Percentiles rank a stretch among this genome's conserved stretches.
phyloP scores from a whole-genome alignment of 2,113 vertebrate species.

The Martes martes region DNA sequence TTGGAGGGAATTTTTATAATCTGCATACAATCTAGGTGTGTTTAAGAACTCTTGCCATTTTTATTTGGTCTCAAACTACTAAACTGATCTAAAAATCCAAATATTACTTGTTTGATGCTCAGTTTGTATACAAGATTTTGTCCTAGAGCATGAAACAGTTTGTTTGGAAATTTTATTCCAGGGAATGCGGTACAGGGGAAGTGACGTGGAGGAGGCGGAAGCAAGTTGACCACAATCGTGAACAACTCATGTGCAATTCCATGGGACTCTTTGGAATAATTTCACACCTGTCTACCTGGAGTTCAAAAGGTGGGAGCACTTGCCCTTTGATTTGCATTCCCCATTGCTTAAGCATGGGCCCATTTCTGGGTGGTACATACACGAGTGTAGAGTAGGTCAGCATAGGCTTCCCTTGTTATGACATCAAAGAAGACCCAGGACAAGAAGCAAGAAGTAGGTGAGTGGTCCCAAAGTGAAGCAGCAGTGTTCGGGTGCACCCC shows the following conservation, averaged over 20 bases:
- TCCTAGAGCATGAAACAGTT: not conserved
- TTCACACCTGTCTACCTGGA: not conserved
- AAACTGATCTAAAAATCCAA: not conserved
- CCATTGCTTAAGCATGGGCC: too few relatives aligned
- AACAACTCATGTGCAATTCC: accelerated
- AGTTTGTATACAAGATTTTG: not conserved
- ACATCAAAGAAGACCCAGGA: not conserved
- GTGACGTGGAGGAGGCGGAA: not conserved
- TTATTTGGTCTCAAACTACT: not conserved
- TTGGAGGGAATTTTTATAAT: not conserved
- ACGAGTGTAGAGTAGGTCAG: not conserved
- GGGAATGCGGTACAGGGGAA: not conserved
- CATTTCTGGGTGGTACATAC: not conserved
- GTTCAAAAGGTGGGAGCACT: not conserved
- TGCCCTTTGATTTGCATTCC: not conserved
- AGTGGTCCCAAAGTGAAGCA: not conserved
- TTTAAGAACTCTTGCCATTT: not conserved
- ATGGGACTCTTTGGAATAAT: not conserved
- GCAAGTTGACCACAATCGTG: not conserved
- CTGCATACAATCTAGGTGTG: not conserved
- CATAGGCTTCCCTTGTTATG: not conserved
- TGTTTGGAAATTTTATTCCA: not conserved
- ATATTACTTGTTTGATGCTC: not conserved
- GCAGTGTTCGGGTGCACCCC: too few relatives aligned
- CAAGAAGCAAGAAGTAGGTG: not conserved